phyloP scores from a whole-genome alignment of 2,888 invertebrate species.

The Lymantria dispar region DNA sequence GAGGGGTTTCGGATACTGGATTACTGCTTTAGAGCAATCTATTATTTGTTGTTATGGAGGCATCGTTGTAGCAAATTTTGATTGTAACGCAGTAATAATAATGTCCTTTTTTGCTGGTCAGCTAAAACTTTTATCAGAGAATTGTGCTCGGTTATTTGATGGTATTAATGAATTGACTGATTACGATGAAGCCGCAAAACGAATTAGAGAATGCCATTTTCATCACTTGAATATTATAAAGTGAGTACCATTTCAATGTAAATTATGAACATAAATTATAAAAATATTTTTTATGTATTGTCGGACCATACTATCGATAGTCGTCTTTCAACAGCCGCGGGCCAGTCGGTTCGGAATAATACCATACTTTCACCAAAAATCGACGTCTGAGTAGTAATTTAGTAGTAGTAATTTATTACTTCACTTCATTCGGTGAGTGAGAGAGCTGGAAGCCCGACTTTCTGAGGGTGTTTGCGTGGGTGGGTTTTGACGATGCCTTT shows the following conservation, averaged over 20 bases:
- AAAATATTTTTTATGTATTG: no score
- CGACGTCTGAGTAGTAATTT: no score
- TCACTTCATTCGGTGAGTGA: no score
- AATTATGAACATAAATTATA: no score
- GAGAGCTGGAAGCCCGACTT: no score
- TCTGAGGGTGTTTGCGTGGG: no score
- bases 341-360: no score
- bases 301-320: no score
- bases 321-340: no score
- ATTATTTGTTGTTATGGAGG: constrained; percentile 64
- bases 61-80: constrained; percentile 63
- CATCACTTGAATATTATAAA: constrained; percentile 57
- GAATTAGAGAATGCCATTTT: constrained; percentile 52
- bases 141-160: constrained; percentile 54
- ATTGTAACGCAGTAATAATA: constrained; percentile 61
- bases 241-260: constrained; percentile 36
- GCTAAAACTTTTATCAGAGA: constrained; percentile 50
- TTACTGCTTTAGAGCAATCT: constrained; percentile 45
- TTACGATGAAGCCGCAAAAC: constrained; percentile 38
- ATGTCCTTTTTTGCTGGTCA: constrained; percentile 72
- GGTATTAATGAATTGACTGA: neutral
- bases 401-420: no score
- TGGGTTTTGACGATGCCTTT: no score
- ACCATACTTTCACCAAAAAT: no score
- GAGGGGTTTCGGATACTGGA: constrained; percentile 54